Conservation (phyloP, 2,113 vertebrate species). For the Beaufortia kweichowensis region DNA sequence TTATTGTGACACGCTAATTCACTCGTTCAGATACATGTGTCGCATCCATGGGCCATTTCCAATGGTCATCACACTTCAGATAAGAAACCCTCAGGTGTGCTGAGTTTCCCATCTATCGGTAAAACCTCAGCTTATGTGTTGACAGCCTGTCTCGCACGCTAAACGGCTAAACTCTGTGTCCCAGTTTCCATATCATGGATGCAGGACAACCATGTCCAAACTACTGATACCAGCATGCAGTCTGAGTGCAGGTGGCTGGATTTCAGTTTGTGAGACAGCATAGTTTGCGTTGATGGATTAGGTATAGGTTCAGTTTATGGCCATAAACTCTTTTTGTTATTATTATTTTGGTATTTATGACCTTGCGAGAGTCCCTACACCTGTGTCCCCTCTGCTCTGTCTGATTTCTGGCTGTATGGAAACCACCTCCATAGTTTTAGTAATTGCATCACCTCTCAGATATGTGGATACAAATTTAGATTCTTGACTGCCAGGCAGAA, state of each 20-base stretch:
- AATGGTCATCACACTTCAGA: background rate
- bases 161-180: background rate
- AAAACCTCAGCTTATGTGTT: slow-evolving; percentile 3
- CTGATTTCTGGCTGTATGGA: slow-evolving; percentile 18
- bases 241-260: slow-evolving; percentile 38
- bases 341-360: slow-evolving; percentile 17
- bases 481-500: slow-evolving; percentile 26
- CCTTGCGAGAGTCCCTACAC: slow-evolving; percentile 33
- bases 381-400: slow-evolving; percentile 19
- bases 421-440: slow-evolving; percentile 35
- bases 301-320: background rate
- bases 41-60: slow-evolving; percentile 46
- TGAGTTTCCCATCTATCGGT: background rate
- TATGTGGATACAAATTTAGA: slow-evolving; percentile 49
- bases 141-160: slow-evolving; percentile 3
- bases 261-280: background rate
- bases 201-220: slow-evolving; percentile 47
- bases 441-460: slow-evolving; percentile 44
- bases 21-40: slow-evolving; percentile 64
- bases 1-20: slow-evolving; percentile 64
- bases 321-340: background rate
- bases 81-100: slow-evolving; percentile 44
- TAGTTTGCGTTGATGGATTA: slow-evolving; percentile 13
- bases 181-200: slow-evolving; percentile 4
- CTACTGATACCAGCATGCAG: slow-evolving; percentile 35